Evolutionary conservation across 1,140 invertebrate species (phyloP).

Genomic region (Anoplophora glabripennis): DNA sequence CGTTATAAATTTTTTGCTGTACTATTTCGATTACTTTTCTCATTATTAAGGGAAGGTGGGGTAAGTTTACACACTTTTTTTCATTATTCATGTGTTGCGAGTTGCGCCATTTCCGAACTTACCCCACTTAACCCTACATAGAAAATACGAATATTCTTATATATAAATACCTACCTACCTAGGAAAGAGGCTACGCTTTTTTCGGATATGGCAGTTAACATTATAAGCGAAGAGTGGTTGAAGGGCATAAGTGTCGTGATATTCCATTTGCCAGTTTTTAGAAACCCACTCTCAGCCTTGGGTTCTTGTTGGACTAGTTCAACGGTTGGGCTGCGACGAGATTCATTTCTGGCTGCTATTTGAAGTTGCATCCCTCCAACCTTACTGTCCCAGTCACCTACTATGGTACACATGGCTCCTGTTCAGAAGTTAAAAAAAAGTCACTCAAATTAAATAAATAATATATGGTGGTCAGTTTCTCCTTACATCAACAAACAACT

Average conservation of each 20-base stretch:
- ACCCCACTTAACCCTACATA: no score
- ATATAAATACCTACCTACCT: slow-evolving; percentile 23
- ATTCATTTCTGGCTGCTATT: slow-evolving; percentile 17
- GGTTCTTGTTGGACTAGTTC: slow-evolving; percentile 18
- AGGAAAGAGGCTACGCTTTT: slow-evolving; percentile 25
- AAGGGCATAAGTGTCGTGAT: slow-evolving; percentile 30
- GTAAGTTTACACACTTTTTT: no score
- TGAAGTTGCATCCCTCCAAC: slow-evolving; percentile 35
- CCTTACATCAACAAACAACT: no score
- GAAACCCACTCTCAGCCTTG: slow-evolving; percentile 34
- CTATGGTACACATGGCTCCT: slow-evolving; percentile 30
- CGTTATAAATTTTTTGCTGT: no score
- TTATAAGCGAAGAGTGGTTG: slow-evolving; percentile 29
- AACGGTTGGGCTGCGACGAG: neutral
- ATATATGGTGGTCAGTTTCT: no score
- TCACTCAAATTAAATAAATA: no score
- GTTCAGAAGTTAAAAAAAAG: no score
- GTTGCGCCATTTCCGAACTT: no score
- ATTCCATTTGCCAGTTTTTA: slow-evolving; percentile 32
- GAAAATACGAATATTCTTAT: no score
- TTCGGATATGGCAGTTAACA: slow-evolving; percentile 29
- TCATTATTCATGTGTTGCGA: no score
- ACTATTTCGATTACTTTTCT: no score
- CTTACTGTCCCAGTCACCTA: slow-evolving; percentile 40
- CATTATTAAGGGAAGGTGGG: no score